phyloP scores from a whole-genome alignment of 2,113 vertebrate species.

The Sturnus vulgaris region DNA sequence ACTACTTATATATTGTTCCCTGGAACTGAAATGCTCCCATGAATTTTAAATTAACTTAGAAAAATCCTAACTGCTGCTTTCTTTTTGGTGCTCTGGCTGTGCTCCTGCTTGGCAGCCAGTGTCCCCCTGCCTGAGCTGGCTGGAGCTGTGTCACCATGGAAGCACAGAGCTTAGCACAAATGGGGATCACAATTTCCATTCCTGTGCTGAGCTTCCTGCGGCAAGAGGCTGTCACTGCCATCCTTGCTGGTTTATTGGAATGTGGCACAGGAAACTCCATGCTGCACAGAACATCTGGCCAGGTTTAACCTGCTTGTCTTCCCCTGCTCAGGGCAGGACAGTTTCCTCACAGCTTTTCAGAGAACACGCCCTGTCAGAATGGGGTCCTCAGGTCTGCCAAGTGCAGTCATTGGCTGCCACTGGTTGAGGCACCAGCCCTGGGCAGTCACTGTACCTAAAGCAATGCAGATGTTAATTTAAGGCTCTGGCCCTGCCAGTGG shows the following conservation, averaged over 20 bases:
- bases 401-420: not conserved
- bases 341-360: not conserved
- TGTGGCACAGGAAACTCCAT: not conserved
- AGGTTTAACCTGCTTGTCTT: not conserved
- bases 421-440: not conserved
- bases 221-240: not conserved
- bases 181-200: not conserved
- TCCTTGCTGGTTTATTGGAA: accelerated
- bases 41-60: conserved; percentile 36
- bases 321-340: not conserved
- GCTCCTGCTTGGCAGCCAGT: not conserved
- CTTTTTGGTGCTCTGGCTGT: conserved; percentile 5
- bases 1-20: conserved; percentile 19
- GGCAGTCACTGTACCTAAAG: not conserved
- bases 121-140: not conserved
- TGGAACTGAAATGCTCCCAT: conserved; percentile 26
- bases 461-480: not conserved
- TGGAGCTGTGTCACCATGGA: not conserved
- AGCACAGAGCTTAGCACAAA: not conserved
- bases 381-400: not conserved
- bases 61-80: conserved; percentile 19
- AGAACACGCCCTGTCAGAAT: not conserved
- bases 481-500: not conserved
- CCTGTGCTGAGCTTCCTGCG: not conserved
- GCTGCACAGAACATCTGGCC: not conserved